Evolutionary conservation across 1,140 invertebrate genomes (phyloP).

Genomic region (Drosophila punjabiensis): DNA sequence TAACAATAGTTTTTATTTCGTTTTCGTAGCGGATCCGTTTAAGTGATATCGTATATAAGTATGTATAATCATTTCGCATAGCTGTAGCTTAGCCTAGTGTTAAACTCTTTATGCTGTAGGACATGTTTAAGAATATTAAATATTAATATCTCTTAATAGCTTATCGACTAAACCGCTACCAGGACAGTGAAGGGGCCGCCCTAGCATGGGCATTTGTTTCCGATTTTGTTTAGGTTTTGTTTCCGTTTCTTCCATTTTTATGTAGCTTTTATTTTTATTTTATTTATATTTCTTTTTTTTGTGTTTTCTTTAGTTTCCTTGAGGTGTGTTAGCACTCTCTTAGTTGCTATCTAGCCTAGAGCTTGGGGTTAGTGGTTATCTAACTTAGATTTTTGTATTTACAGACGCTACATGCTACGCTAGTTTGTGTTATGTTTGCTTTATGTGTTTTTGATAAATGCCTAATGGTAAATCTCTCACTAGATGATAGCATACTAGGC

Average conservation of each 20-base stretch:
- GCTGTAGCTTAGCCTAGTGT: conserved; percentile 49
- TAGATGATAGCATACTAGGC: conserved; percentile 39
- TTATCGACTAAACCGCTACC: conserved; percentile 32
- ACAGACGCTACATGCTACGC: conserved; percentile 35
- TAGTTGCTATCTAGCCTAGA: conserved; percentile 33
- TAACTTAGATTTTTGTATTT: conserved; percentile 42
- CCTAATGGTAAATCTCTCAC: conserved; percentile 53
- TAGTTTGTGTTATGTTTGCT: conserved; percentile 52
- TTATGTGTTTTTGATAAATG: conserved; percentile 44
- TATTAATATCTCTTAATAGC: conserved; percentile 78
- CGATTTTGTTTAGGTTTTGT: conserved; percentile 25
- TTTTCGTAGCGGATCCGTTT: conserved; percentile 41
- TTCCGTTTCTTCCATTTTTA: conserved; percentile 22
- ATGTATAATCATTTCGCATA: conserved; percentile 45
- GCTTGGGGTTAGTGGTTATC: conserved; percentile 27
- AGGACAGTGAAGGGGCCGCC: conserved; percentile 23
- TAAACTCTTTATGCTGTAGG: conserved; percentile 80
- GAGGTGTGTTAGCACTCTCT: conserved; percentile 30
- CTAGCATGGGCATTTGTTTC: conserved; percentile 30
- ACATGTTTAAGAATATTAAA: conserved; percentile 81
- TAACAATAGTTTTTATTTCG: conserved; percentile 49
- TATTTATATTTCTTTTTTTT: conserved; percentile 28
- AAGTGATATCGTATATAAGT: conserved; percentile 40
- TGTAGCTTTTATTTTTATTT: neutral
- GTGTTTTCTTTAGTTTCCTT: conserved; percentile 41